These are phyloP conservation scores for Galerucella nymphaeae DNA, from an alignment of 2,888 invertebrate genomes.

Conservation along the genomic window DNA sequence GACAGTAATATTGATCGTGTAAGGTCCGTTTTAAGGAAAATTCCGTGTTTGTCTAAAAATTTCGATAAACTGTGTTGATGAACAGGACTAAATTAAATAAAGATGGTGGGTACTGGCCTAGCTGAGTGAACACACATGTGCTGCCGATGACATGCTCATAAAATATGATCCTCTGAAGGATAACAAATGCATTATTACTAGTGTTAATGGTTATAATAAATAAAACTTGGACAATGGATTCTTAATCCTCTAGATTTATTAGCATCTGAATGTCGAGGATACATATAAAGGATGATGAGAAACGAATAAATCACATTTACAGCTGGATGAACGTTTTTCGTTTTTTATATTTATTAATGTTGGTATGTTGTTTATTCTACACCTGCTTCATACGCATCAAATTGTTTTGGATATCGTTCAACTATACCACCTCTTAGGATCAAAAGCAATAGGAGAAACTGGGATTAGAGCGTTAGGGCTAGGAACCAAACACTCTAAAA, in stretches of 20 bases:
- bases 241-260: conserved; percentile 65
- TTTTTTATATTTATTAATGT: conserved; percentile 28
- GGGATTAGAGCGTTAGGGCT: no score
- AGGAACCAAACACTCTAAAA: no score
- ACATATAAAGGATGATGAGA: conserved; percentile 60
- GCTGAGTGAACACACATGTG: conserved; percentile 59
- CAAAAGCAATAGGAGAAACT: no score
- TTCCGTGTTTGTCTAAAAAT: background rate
- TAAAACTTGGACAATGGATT: conserved; percentile 65
- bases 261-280: conserved; percentile 57
- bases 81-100: conserved; percentile 18
- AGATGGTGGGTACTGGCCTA: conserved; percentile 37
- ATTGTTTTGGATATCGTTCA: background rate
- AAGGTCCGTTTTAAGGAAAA: no score
- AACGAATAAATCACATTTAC: conserved; percentile 58
- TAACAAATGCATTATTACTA: conserved; percentile 67
- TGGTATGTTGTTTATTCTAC: conserved; percentile 50
- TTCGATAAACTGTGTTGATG: background rate
- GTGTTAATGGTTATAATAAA: conserved; percentile 67
- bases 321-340: conserved; percentile 49
- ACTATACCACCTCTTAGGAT: no score
- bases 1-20: no score
- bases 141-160: conserved; percentile 61
- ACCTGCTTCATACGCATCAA: conserved; percentile 46
- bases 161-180: conserved; percentile 65